phyloP scores from a whole-genome alignment of 2,113 vertebrate genomes.

The Chionomys nivalis region DNA sequence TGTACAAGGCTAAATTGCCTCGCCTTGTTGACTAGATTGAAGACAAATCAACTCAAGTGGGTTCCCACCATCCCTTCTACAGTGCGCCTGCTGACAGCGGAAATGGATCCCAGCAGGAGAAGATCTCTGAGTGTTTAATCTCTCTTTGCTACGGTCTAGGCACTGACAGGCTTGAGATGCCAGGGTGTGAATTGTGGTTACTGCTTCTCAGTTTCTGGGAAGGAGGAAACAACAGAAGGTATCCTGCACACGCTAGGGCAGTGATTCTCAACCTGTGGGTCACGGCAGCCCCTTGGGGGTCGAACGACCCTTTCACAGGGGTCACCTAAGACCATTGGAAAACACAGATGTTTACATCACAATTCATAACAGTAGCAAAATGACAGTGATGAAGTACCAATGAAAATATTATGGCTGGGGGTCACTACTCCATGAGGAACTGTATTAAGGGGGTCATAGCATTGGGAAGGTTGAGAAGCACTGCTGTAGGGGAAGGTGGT shows the following conservation, averaged over 20 bases:
- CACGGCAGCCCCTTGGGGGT: not conserved
- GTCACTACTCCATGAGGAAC: not conserved
- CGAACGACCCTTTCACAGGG: not conserved
- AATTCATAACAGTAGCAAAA: not conserved
- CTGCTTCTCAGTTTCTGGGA: conserved; percentile 15
- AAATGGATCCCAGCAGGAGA: conserved; percentile 58
- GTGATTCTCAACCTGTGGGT: not conserved
- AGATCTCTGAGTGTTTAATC: not conserved
- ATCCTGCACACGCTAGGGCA: not conserved
- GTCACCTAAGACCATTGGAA: not conserved
- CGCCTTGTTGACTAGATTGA: conserved; percentile 38
- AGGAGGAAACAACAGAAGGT: not conserved
- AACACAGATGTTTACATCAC: not conserved
- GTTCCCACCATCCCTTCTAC: not conserved
- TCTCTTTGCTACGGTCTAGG: not conserved
- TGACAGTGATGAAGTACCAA: not conserved
- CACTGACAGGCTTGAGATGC: not conserved
- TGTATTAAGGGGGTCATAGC: not conserved
- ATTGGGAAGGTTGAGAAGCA: not conserved
- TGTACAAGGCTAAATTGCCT: conserved; percentile 19
- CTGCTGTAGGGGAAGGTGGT: not conserved
- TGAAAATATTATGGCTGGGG: not conserved
- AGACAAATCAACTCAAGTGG: conserved; percentile 61
- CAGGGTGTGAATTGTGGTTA: not conserved
- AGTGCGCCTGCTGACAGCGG: conserved; percentile 21